Percentiles rank a stretch among this genome's conserved stretches.
phyloP scores from a whole-genome alignment of 1,140 invertebrate genomes.

The Leguminivora glycinivorella region DNA sequence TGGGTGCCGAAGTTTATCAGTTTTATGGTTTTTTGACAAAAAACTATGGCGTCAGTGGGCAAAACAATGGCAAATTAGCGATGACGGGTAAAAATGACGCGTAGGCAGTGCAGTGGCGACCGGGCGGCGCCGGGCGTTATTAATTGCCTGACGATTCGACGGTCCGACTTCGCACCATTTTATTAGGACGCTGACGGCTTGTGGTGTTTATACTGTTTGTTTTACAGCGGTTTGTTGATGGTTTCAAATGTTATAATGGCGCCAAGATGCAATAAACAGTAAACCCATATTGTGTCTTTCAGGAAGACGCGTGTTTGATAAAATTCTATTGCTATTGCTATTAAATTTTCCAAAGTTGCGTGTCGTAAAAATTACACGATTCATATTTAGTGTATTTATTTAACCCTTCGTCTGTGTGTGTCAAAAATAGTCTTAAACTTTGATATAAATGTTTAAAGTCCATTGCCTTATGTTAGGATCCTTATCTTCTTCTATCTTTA shows the following conservation, averaged over 20 bases:
- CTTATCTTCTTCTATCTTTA: too few relatives aligned
- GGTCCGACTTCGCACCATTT: conserved; percentile 34
- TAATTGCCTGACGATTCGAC: conserved; percentile 52
- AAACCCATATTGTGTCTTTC: too few relatives aligned
- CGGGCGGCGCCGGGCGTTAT: conserved; percentile 48
- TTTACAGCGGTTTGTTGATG: conserved; percentile 24
- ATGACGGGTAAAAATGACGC: conserved; percentile 77
- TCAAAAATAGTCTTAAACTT: too few relatives aligned
- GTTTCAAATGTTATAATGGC: neutral
- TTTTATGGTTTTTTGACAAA: conserved; percentile 75
- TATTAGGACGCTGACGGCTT: conserved; percentile 20
- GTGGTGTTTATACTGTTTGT: conserved; percentile 1
- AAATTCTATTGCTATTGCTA: too few relatives aligned
- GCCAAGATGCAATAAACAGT: too few relatives aligned
- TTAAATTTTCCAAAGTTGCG: too few relatives aligned
- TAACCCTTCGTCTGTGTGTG: too few relatives aligned
- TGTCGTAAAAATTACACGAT: too few relatives aligned
- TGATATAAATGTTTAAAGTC: too few relatives aligned
- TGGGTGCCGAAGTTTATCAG: conserved; percentile 66
- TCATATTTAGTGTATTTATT: too few relatives aligned
- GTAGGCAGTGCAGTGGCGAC: conserved; percentile 53
- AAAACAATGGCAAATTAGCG: conserved; percentile 78
- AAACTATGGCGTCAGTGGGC: conserved; percentile 70
- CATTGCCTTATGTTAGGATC: too few relatives aligned
- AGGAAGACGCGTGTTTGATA: too few relatives aligned